Percentiles rank a stretch among this genome's conserved stretches.
Evolutionary conservation across 1,140 invertebrate genomes (phyloP).

Genomic region (Oppia nitens): DNA sequence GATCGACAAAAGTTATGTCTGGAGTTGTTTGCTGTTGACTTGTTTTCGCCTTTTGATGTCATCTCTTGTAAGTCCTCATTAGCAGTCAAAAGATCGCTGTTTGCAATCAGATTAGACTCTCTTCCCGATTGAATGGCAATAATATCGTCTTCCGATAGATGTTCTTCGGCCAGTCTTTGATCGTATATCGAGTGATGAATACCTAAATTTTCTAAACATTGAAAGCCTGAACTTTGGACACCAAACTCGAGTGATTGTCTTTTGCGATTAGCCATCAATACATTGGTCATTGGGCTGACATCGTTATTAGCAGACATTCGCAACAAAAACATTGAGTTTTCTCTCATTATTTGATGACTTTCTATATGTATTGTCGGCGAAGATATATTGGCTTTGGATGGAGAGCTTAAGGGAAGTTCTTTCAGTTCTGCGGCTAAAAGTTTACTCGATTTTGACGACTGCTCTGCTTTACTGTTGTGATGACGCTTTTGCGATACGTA

Average conservation of each 20-base stretch:
- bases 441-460: conserved; percentile 19
- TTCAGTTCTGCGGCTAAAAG: not conserved
- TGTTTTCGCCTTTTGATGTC: not conserved
- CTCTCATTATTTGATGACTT: conserved; percentile 62
- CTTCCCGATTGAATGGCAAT: conserved; percentile 17
- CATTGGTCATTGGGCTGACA: conserved; percentile 20
- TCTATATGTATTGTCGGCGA: conserved; percentile 33
- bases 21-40: not conserved
- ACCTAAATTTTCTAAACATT: conserved; percentile 53
- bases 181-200: conserved; percentile 26
- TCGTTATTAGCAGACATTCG: conserved; percentile 58
- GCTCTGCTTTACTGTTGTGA: conserved; percentile 27
- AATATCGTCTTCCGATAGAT: conserved; percentile 21
- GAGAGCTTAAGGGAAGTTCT: not conserved
- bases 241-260: conserved; percentile 33
- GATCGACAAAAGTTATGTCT: conserved; percentile 44
- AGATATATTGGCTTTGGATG: not conserved
- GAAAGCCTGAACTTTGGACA: conserved; percentile 38
- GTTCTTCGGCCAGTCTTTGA: conserved; percentile 21
- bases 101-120: not conserved
- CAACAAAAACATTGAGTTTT: conserved; percentile 84
- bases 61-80: conserved; percentile 2
- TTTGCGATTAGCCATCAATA: conserved; percentile 22
- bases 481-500: conserved; percentile 42
- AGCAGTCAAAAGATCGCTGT: conserved; percentile 11